Evolutionary conservation across 2,797 vertebrate species (phyloP), one percentile per base, ranked within the genome.

Genomic region (Etheostoma nigrum): DNA sequence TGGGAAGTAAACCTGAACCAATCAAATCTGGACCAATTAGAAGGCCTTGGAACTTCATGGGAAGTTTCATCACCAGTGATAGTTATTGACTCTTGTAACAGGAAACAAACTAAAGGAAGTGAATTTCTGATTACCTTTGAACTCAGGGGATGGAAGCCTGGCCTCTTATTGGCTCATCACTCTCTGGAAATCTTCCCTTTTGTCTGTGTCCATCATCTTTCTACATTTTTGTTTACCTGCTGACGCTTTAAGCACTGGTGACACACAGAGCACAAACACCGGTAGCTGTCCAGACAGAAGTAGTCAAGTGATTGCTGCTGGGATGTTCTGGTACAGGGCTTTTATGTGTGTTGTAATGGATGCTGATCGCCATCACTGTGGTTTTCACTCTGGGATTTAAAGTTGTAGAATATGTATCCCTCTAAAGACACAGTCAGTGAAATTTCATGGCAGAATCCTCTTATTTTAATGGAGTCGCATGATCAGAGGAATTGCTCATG

Each of bases 101-200:
- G 66, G 64, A 80, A 78, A 49, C 45, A 51, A 72, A 78, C 61
- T 77, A 79, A 84, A 86, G 67, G 76, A 77, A 67, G 63, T 13
- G 42, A 78, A 76, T 65, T 81, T 71, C 54, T 54, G 51, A 48
- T 51, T 42, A 76, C 63, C 61, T 78, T 75, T 5, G 21, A 64
- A 40, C 68, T 89, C 83, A 85, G 66, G 74, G 42, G 77, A 81
- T 66, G 44, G 60, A 79, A 71, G 54, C 55, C 65, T 63, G 19
- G 57, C 52, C 71, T 86, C 62, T 79, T 78, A 86, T 70, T 71
- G 69, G 72, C 66, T 86, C 7, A 21, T 42, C 27, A 51, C 44
- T 83, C 62, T 61, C 30, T 71, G 60, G 25, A 64, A 51, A 78
- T 23, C 6, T 27, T 81, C 33, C 21, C 6, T 42, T 67, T 47